phyloP scores from a whole-genome alignment of 2,113 vertebrate genomes.

The Rana temporaria region DNA sequence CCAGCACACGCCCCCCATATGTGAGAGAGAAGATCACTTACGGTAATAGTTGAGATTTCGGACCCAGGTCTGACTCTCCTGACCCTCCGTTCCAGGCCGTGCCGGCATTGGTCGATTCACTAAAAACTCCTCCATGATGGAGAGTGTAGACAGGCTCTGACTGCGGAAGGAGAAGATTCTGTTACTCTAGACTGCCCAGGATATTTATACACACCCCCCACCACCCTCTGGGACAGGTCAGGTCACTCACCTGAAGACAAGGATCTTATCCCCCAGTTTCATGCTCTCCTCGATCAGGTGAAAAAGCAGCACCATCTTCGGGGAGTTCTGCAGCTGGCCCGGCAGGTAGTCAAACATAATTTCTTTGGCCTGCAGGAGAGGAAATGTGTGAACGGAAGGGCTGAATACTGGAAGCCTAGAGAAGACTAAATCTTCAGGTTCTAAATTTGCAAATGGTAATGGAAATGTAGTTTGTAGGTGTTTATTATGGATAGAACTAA shows the following conservation, averaged over 20 bases:
- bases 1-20: no score
- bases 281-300: constrained; percentile 95
- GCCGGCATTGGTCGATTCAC: constrained; percentile 84
- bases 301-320: constrained; percentile 98
- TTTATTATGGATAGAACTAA: no score
- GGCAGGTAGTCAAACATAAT: constrained; percentile 89
- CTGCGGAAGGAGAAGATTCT: constrained; percentile 68
- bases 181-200: not conserved
- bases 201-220: not conserved
- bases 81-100: constrained; percentile 72
- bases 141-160: constrained; percentile 95
- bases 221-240: not conserved
- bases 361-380: constrained; percentile 86
- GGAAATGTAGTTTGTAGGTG: no score
- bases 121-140: constrained; percentile 97
- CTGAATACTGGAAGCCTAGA: no score
- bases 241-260: constrained; percentile 89
- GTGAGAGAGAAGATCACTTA: constrained; percentile 73
- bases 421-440: no score
- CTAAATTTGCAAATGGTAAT: no score
- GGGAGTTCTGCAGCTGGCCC: constrained; percentile 92
- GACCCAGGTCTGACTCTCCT: constrained; percentile 85
- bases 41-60: constrained; percentile 95
- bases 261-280: constrained; percentile 89
- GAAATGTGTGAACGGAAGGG: no score